Evolutionary conservation across 2,888 invertebrate species (phyloP), one percentile per base, ranked within the genome.

Genomic region (Scotopteryx bipunctaria): DNA sequence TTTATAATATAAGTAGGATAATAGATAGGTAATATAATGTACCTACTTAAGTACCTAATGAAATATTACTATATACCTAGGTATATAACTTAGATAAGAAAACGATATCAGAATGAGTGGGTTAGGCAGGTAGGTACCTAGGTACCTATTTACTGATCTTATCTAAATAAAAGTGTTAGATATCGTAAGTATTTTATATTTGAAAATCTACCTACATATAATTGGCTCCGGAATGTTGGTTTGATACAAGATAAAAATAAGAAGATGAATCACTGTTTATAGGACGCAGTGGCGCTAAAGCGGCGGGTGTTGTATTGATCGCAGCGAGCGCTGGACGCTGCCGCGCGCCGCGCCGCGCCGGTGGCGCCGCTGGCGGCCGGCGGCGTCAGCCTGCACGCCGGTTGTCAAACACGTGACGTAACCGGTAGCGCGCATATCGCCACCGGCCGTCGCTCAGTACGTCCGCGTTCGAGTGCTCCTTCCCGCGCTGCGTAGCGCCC

Each of bases 401-500:
- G 55, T 55, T 53, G 57, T 56, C 61, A 57, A 50, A 51, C 49
- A 58, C 43, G 59, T 59, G 59, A 61, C 61, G 61, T 57, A 48
- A 54, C 41, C 21, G 38, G 47, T 23, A 45, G 51, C 69, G 82
- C 85, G 81, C 55, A 53, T 50, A 49, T 33, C 55, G 81, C 77
- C 62, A 69, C 71, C 74, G 80, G 70, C 76, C 76, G 83, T 81
- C 86, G 86, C 60, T 76, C 66, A 78, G 77, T 81, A 80, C 82
- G 85, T 80, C 59, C 69, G 69, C 66, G 63, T 69, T 67, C 61
- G 40, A 29, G 40, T 23, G 60, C 42, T 45, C 71, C 66, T 54
- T 64, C 67, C 63, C 69, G 61, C 63, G 47, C 47, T 64, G 73
- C 63, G 53, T n/a, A n/a, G n/a, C n/a, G n/a, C n/a, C 50, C 57